A percentile compares a stretch with the other conserved stretches of the same genome.
These are phyloP conservation scores for Notamacropus eugenii DNA, from an alignment of 2,797 vertebrate genomes.

Conservation along the genomic window DNA sequence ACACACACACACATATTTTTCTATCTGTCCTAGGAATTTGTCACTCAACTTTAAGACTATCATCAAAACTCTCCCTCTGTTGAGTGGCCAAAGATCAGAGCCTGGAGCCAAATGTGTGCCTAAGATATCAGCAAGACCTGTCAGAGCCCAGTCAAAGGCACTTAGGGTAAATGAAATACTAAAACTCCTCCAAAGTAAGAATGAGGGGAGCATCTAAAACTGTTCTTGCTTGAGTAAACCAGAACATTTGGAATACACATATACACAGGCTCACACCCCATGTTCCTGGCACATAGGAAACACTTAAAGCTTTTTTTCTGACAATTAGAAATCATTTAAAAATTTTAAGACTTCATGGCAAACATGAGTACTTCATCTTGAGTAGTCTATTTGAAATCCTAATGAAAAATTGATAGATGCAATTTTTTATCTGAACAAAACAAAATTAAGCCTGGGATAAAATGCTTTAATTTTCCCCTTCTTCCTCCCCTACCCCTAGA, in stretches of 20 bases:
- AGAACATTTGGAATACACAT: not conserved
- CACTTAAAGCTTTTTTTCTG: not conserved
- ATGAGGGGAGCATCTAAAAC: not conserved
- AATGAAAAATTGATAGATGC: not conserved
- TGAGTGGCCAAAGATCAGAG: not conserved
- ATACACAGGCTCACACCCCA: not conserved
- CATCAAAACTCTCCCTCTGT: not conserved
- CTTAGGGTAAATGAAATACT: not conserved
- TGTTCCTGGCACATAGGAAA: not conserved
- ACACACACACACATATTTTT: not conserved
- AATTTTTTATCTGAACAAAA: not conserved
- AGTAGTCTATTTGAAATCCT: not conserved
- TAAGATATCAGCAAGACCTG: not conserved
- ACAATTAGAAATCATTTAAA: not conserved
- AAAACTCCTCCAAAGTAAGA: not conserved
- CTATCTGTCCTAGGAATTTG: not conserved
- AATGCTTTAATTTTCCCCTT: not conserved
- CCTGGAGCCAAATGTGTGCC: not conserved
- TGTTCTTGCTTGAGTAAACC: no score
- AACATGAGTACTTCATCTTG: not conserved
- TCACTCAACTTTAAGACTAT: not conserved
- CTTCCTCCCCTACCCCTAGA: not conserved
- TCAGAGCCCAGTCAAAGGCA: not conserved
- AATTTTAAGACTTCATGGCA: not conserved
- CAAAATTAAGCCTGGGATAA: not conserved